Base-by-base conservation (phyloP, 2,888 invertebrate species). In the Arrhopalites spinosus region DNA sequence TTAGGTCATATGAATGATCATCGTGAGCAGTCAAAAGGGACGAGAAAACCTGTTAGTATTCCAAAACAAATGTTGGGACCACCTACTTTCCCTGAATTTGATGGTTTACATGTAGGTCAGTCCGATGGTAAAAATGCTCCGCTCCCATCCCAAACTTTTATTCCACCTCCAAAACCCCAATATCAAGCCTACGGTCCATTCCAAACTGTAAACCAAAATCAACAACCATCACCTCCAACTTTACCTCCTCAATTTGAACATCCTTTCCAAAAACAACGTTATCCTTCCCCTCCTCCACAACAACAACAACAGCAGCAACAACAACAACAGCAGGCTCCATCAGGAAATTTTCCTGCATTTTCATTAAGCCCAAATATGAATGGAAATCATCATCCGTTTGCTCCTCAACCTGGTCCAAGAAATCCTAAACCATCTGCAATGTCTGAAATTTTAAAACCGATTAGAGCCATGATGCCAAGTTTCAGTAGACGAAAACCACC, bases 91-190 rank as follows among this genome's bases (percentile, higher is more conserved):
- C 77, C 72, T 5, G 45, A 63, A 27, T 11, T 47, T 1, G 70
- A 61, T 23, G 70, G 20, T n/a, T 8, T 30, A 8, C 50, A 47
- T 11, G 67, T 56, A 5, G 36, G 27, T 53, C 11, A 20, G 2
- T 17, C 5, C 15, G 23, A 63, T 7, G 15, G 20, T n/a, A 47
- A 53, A 11, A 17, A 45, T 2, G 20, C 15, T 25, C 7, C n/a
- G 20, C 11, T 76, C 1, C 76, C 77, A 1, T 8, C n/a, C 1
- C 73, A 74, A 47, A 59, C 15, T 20, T 70, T 74, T 36, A n/a
- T 74, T 11, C 77, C 77, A 0, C 77, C 77, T 5, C 73, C 76
- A n/a, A 61, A 73, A 3, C 23, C 76, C 0, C 69, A 63, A 11
- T 75, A 75, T 53, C 75, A 75, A 64, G 43, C 61, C 7, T 75